A percentile compares a stretch with the other conserved stretches of the same genome.
Evolutionary conservation across 2,797 vertebrate species (phyloP).

Genomic region (Loris lydekkerianus): DNA sequence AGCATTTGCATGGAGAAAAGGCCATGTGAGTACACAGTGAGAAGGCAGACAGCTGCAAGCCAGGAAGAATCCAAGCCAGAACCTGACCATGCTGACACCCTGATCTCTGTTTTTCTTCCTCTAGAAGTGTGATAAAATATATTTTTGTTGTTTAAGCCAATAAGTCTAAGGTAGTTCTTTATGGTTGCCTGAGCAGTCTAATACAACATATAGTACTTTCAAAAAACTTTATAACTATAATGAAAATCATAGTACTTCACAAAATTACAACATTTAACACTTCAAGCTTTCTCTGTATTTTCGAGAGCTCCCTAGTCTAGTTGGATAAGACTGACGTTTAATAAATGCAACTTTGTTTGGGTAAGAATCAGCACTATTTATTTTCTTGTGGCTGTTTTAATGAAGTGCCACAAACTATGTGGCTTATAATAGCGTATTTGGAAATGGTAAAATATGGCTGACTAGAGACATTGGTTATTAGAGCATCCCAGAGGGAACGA

Average conservation of each 20-base stretch:
- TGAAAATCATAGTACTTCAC: not conserved
- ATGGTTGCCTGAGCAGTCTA: not conserved
- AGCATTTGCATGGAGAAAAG: not conserved
- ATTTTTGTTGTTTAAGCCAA: not conserved
- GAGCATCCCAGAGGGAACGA: too few relatives aligned
- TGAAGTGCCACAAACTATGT: not conserved
- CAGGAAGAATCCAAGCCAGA: not conserved
- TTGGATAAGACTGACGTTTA: not conserved
- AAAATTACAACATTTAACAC: not conserved
- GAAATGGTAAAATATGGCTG: too few relatives aligned
- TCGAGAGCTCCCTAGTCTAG: not conserved
- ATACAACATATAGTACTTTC: not conserved
- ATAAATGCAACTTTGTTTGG: not conserved
- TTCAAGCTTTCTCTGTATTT: not conserved
- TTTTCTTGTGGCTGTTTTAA: not conserved
- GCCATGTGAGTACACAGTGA: not conserved
- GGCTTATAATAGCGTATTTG: not conserved
- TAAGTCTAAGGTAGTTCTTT: not conserved
- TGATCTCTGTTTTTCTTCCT: not conserved
- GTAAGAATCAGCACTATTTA: not conserved
- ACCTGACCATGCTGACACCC: not conserved
- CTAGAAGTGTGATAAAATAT: not conserved
- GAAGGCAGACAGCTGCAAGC: not conserved
- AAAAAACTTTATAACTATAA: not conserved
- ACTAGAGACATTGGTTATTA: too few relatives aligned